Conservation (phyloP, 2,888 invertebrate genomes). For the Ichneumoninae sp. region DNA sequence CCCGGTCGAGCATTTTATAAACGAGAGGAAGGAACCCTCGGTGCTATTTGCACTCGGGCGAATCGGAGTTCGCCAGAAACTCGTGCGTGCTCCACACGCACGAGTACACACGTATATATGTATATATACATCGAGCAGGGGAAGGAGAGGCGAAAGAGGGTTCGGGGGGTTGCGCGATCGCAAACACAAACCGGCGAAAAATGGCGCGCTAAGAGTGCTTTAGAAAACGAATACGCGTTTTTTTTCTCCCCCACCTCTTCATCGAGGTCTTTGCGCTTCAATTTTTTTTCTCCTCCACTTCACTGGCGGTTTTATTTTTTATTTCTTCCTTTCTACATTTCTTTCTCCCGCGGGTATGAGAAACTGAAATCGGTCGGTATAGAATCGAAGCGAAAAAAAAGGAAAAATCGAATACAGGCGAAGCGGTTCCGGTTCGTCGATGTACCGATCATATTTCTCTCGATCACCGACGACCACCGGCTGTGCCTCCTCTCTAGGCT, state of each 20-base stretch:
- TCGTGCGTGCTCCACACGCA: conserved; percentile 21
- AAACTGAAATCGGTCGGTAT: not conserved
- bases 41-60: conserved; percentile 64
- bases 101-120: not conserved
- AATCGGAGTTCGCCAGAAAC: conserved; percentile 56
- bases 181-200: conserved; percentile 53
- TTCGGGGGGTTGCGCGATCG: conserved; percentile 27
- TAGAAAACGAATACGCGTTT: conserved; percentile 33
- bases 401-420: not conserved
- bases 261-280: conserved; percentile 28
- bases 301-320: not conserved
- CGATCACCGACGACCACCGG: not conserved
- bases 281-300: conserved; percentile 9
- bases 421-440: conserved; percentile 3
- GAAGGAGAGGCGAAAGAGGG: conserved; percentile 42
- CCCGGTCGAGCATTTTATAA: conserved; percentile 35
- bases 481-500: not conserved
- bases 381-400: not conserved
- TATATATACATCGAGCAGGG: conserved; percentile 37
- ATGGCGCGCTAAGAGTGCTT: conserved; percentile 38
- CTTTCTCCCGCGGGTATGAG: not conserved
- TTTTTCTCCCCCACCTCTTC: conserved; percentile 1
- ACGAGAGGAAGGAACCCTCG: conserved; percentile 61
- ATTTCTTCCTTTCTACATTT: not conserved
- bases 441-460: conserved; percentile 8